A percentile compares a stretch with the other conserved stretches of the same genome.
phyloP scores from a whole-genome alignment of 2,888 invertebrate species.

The Nymphalis c-album region DNA sequence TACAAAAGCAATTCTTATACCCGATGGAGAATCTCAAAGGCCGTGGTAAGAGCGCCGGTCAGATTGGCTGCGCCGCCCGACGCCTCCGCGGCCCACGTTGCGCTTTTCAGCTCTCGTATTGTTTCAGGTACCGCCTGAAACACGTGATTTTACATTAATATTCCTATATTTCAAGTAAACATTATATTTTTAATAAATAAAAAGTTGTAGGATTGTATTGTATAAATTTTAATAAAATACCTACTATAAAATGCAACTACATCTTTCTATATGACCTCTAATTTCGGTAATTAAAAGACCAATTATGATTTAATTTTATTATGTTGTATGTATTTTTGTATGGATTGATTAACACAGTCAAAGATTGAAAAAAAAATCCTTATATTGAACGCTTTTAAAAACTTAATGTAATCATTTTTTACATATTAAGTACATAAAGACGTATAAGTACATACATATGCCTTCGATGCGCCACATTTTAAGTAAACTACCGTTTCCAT shows the following conservation, averaged over 20 bases:
- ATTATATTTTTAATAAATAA: not conserved
- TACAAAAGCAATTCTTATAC: constrained; percentile 68
- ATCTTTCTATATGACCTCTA: no score
- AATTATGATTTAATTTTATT: no score
- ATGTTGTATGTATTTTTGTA: no score
- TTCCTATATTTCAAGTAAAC: not conserved
- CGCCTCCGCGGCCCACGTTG: constrained; percentile 87
- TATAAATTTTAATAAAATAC: no score
- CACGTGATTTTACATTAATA: constrained; percentile 18
- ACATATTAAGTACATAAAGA: no score
- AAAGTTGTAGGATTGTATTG: not conserved
- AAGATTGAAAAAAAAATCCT: no score
- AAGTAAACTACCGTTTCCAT: not conserved
- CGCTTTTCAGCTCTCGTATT: constrained; percentile 88
- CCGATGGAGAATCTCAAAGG: constrained; percentile 94
- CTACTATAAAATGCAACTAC: no score
- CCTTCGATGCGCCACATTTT: not conserved
- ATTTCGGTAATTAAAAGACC: no score
- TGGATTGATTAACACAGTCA: no score
- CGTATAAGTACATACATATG: no score
- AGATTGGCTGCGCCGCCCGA: constrained; percentile 91
- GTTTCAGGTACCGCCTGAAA: constrained; percentile 90
- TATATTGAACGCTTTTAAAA: no score
- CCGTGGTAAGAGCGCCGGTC: constrained; percentile 93
- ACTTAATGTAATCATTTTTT: no score